Conservation (phyloP, 1,140 invertebrate species). For the Rhagoletis zephyria region DNA sequence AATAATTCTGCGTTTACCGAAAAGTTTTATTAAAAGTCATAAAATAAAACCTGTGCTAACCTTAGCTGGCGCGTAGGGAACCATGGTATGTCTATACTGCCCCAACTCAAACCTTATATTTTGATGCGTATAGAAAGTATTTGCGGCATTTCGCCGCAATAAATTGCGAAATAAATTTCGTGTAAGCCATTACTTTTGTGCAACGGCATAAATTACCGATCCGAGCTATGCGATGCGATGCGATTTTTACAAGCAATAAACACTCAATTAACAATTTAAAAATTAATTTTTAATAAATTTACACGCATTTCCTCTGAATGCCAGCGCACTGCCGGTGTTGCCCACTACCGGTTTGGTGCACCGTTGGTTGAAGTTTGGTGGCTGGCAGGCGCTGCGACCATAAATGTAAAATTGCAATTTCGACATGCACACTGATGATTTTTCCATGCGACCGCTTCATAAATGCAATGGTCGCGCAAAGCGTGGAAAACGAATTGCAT, state of each 20-base stretch:
- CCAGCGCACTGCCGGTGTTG: neutral
- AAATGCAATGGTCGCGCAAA: neutral
- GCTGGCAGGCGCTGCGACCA: neutral
- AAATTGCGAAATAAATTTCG: conserved; percentile 46
- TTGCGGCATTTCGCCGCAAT: conserved; percentile 23
- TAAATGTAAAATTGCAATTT: conserved; percentile 46
- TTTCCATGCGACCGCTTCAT: conserved; percentile 9
- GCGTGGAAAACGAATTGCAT: neutral
- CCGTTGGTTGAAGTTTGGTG: neutral
- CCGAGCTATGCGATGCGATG: conserved; percentile 32
- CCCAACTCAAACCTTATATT: neutral
- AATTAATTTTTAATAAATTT: conserved; percentile 69
- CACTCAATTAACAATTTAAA: conserved; percentile 73
- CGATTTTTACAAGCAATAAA: conserved; percentile 64
- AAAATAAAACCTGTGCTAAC: too few species aligned
- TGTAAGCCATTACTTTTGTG: conserved; percentile 49
- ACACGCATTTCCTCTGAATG: conserved; percentile 41
- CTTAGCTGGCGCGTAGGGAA: too few species aligned
- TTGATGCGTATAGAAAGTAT: neutral
- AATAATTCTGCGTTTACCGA: too few species aligned
- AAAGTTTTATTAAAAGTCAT: too few species aligned
- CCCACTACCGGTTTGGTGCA: neutral
- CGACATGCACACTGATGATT: conserved; percentile 33
- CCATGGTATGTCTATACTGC: neutral
- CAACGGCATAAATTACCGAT: conserved; percentile 28